A percentile compares a stretch with the other conserved stretches of the same genome.
Evolutionary conservation across 1,140 invertebrate species (phyloP).

Genomic region (Acyrthosiphon pisum): DNA sequence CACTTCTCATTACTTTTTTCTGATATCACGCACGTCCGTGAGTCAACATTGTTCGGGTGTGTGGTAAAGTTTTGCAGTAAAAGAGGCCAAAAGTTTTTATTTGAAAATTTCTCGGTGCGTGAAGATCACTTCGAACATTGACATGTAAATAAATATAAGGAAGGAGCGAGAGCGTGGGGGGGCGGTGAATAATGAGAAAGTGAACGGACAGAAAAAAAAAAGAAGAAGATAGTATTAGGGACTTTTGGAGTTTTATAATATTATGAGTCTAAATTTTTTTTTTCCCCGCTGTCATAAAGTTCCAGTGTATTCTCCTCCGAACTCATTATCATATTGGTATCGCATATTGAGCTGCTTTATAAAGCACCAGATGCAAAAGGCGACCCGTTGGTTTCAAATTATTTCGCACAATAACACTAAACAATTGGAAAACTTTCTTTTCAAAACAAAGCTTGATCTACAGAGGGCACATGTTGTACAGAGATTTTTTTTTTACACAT

Average conservation of each 20-base stretch:
- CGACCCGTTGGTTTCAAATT: conserved; percentile 23
- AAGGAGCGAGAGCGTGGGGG: neutral
- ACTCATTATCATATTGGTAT: conserved; percentile 56
- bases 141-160: conserved; percentile 16
- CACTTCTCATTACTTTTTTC: neutral
- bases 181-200: conserved; percentile 44
- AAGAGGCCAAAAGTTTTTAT: conserved; percentile 28
- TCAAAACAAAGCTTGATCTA: conserved; percentile 30
- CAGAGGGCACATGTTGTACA: conserved; percentile 23
- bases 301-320: conserved; percentile 30
- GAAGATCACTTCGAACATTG: neutral
- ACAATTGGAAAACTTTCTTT: conserved; percentile 51
- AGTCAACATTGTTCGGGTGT: neutral
- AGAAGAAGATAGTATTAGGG: conserved; percentile 28
- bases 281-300: conserved; percentile 45
- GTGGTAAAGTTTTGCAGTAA: conserved; percentile 16
- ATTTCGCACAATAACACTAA: conserved; percentile 46
- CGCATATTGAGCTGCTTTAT: conserved; percentile 45
- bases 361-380: conserved; percentile 45
- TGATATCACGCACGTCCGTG: neutral
- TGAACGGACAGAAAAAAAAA: conserved; percentile 21
- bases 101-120: neutral
- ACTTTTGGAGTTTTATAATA: conserved; percentile 53
- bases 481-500: neutral
- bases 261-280: neutral